Percentiles rank a stretch among this genome's conserved stretches.
phyloP scores from a whole-genome alignment of 1,140 invertebrate genomes.

The Drosophila biarmipes region DNA sequence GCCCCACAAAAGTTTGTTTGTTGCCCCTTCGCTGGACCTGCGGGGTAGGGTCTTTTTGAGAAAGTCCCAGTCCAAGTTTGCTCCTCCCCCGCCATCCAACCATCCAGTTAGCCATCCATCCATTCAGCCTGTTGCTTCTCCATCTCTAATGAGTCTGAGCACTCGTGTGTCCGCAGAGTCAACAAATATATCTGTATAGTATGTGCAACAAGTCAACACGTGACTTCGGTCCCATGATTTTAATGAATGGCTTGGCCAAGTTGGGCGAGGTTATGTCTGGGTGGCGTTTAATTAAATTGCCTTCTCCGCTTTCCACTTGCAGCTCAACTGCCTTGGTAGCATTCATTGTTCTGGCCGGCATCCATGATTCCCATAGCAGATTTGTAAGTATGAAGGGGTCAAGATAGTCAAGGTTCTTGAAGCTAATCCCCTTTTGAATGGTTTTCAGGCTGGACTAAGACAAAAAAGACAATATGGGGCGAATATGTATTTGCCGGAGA shows the following conservation, averaged over 20 bases:
- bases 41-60: constrained; percentile 46
- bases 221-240: constrained; percentile 50
- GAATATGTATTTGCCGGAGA: constrained; percentile 88
- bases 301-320: constrained; percentile 40
- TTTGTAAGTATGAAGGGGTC: constrained; percentile 69
- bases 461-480: constrained; percentile 90
- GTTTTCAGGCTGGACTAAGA: constrained; percentile 85
- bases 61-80: constrained; percentile 57
- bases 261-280: constrained; percentile 10
- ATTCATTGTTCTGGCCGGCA: constrained; percentile 72
- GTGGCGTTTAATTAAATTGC: constrained; percentile 50
- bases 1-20: constrained; percentile 75
- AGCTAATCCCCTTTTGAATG: background rate
- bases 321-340: constrained; percentile 83
- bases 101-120: background rate
- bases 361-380: constrained; percentile 75
- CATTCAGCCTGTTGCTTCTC: constrained; percentile 38
- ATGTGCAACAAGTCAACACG: constrained; percentile 76
- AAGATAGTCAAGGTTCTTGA: background rate
- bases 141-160: constrained; percentile 60
- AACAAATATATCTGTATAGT: constrained; percentile 61
- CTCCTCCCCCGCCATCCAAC: background rate
- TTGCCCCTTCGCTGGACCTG: constrained; percentile 60
- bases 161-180: constrained; percentile 55
- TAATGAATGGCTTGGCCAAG: constrained; percentile 55